Evolutionary conservation across 2,888 invertebrate species (phyloP).

Genomic region (Ophion slaviceki): DNA sequence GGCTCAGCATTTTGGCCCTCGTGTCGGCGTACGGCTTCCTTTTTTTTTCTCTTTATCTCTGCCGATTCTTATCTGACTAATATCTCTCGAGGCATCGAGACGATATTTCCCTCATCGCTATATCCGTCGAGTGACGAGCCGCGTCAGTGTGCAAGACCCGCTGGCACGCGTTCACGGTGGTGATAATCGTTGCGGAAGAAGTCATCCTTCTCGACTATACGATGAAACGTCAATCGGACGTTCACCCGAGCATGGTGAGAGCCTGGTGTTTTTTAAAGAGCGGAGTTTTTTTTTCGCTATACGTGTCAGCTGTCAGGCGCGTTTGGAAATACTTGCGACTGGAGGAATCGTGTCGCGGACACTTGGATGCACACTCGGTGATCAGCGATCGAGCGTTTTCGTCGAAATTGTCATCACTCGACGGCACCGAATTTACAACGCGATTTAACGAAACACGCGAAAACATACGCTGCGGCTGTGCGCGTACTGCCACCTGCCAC

Average conservation of each 20-base stretch:
- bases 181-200: background rate
- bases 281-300: background rate
- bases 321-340: background rate
- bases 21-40: background rate
- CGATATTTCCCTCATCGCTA: background rate
- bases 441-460: background rate
- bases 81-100: background rate
- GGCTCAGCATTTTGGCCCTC: constrained; percentile 85
- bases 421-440: background rate
- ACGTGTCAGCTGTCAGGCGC: background rate
- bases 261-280: background rate
- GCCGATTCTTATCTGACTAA: constrained; percentile 1
- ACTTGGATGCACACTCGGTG: background rate
- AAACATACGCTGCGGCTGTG: background rate
- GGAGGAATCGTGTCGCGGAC: background rate
- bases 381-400: background rate
- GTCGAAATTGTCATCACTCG: background rate
- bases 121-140: background rate
- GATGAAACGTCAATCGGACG: background rate
- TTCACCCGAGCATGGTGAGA: background rate
- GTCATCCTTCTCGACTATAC: background rate
- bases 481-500: background rate
- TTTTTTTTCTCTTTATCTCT: background rate
- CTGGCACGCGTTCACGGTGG: background rate
- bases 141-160: background rate